These are phyloP conservation scores for Epirrhoe alternata DNA, from an alignment of 2,888 invertebrate genomes.

Conservation along the genomic window DNA sequence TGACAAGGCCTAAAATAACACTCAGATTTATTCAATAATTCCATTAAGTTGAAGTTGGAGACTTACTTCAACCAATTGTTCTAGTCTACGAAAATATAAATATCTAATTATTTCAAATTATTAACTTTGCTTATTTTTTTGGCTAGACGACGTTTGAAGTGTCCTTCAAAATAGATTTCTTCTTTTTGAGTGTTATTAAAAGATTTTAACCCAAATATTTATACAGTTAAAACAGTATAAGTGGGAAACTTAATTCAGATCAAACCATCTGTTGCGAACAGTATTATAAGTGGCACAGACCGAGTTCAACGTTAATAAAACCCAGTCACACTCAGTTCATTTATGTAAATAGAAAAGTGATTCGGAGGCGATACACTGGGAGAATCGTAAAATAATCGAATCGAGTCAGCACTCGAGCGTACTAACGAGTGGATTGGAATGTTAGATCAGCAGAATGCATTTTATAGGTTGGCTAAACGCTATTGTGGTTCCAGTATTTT, in stretches of 20 bases:
- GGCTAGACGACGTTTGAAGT: too few relatives aligned
- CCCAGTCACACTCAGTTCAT: constrained; percentile 47
- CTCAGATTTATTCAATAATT: background rate
- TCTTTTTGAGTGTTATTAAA: too few relatives aligned
- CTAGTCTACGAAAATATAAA: background rate
- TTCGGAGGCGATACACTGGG: constrained; percentile 44
- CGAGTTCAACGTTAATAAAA: constrained; percentile 56
- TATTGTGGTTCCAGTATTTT: background rate
- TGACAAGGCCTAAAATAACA: constrained; percentile 22
- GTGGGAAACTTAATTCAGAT: too few relatives aligned
- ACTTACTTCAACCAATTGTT: background rate
- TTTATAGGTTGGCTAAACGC: constrained; percentile 6
- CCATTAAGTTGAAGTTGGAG: background rate
- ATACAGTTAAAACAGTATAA: too few relatives aligned
- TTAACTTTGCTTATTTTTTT: too few relatives aligned
- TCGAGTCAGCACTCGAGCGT: constrained; percentile 41
- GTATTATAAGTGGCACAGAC: constrained; percentile 39
- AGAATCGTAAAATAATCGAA: constrained; percentile 50
- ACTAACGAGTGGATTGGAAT: constrained; percentile 25
- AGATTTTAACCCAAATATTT: too few relatives aligned
- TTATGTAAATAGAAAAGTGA: constrained; percentile 59
- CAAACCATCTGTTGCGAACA: constrained; percentile 33
- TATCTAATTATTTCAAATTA: too few relatives aligned
- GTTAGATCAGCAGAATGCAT: constrained; percentile 11
- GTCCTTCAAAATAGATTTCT: too few relatives aligned